Evolutionary conservation across 2,113 vertebrate species (phyloP), one percentile per base, ranked within the genome.

Genomic region (Paramormyrops kingsleyae): DNA sequence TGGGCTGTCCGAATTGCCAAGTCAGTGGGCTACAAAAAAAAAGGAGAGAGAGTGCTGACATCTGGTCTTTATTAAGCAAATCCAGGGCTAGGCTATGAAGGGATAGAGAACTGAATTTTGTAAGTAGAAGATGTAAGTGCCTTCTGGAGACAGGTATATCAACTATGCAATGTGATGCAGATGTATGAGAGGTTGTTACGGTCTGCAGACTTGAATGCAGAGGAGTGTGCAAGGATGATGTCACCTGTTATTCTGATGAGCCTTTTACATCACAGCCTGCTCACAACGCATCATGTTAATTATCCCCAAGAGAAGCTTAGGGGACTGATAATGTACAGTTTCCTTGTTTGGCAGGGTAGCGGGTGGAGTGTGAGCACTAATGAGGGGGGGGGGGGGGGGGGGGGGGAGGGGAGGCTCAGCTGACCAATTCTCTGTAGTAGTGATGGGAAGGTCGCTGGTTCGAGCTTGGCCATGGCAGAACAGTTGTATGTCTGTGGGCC

Each of bases 61-160:
- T 66, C 87, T 88, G 87, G 27, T 27, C 53, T 88, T 88, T 59
- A 66, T 88, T 88, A 42, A 44, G 56, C 87, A 88, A 88, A 88
- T 66, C 53, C 31, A 62, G 42, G 27, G 35, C 39, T 27, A 88
- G 59, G 39, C 12, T 88, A 39, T 88, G 24, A 47, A 62, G 42
- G 87, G 39, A 21, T 39, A 44, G 13, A 44, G 27, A 27, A 39
- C 31, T 42, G 35, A 56, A 39, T 56, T 53, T 49, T 49, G 4
- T n/a, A 86, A 86, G 83, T 80, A 80, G 74, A 42, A 42, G 10
- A 12, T 70, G n/a, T 80, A 80, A 80, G 15, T 80, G 74, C 74
- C n/a, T 70, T 70, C 62, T 70, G 62, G 10, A 80, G 35, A 80
- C 70, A 39, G 70, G 70, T 39, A 77, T 77, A 77, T 77, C 70